Percentiles rank a stretch among this genome's conserved stretches.
Conservation (phyloP, 92 coral and sea anemone species). For the Palythoa grandiflora region DNA sequence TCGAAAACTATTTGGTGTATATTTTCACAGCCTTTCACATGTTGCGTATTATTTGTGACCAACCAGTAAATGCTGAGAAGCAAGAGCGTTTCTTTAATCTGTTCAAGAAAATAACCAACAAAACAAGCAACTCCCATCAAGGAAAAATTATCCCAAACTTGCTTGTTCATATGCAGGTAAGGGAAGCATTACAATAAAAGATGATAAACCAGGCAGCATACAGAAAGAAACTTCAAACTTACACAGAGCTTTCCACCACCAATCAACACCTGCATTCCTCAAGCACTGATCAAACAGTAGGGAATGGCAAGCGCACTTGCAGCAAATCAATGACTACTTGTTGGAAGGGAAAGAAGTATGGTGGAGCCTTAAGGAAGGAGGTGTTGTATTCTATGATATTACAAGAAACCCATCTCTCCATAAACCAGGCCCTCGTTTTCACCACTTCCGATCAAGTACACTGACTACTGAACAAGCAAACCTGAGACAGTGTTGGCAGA, state of each 20-base stretch:
- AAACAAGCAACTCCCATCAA: conserved; percentile 56
- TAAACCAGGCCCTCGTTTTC: background rate
- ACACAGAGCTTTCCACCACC: background rate
- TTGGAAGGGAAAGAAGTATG: conserved; percentile 4
- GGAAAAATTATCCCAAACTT: conserved; percentile 12
- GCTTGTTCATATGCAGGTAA: conserved; percentile 62
- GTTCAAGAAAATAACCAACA: conserved; percentile 52
- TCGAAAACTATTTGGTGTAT: conserved; percentile 62
- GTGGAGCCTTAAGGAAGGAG: conserved; percentile 5
- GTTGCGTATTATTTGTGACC: conserved; percentile 68
- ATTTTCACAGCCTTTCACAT: conserved; percentile 63
- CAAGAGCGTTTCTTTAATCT: conserved; percentile 58
- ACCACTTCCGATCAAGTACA: conserved; percentile 15
- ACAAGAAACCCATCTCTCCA: background rate
- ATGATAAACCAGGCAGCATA: background rate
- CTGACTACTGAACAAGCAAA: conserved; percentile 7
- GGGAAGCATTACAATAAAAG: background rate
- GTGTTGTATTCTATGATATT: conserved; percentile 5
- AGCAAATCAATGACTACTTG: conserved; percentile 8
- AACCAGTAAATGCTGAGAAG: conserved; percentile 62
- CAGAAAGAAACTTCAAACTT: background rate
- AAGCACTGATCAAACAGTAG: background rate
- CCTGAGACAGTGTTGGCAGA: background rate
- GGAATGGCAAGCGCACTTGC: conserved; percentile 12
- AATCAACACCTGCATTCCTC: background rate